Base-by-base conservation (phyloP, 2,113 vertebrate genomes). In the Tor tambroides region DNA sequence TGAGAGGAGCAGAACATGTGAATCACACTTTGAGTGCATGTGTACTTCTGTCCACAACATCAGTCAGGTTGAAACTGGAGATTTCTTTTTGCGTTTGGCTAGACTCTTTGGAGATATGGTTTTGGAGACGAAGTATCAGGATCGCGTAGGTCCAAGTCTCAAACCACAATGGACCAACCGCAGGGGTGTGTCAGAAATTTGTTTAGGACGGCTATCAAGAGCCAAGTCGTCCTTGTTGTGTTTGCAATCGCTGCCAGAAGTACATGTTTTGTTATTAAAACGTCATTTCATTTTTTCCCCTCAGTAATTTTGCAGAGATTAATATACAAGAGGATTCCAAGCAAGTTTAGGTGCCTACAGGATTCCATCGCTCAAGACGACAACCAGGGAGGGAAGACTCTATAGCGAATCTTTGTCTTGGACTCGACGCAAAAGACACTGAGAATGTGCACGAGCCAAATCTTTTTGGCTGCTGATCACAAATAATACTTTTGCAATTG, bases 401-500 rank as follows among this genome's bases (percentile, higher is more conserved):
- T 83, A 79, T 51, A 69, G 51, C 81, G 84, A 89, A 87, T 89
- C 82, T 82, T 84, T 90, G 88, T 91, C 82, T 89, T 92, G 90
- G 91, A 93, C 86, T 83, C 80, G 72, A 87, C 87, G 87, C 86
- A 41, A 65, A 87, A 89, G 91, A 92, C 87, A 83, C 87, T 72
- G 51, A 91, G 86, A 83, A 89, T 81, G 86, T 88, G 19, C 78
- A 78, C 83, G 76, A 80, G 89, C 89, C 87, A 89, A 81, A 56
- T 85, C n/a, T 43, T 90, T 88, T 90, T 89, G 86, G 89, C 91
- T 87, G 87, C 86, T 90, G 72, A 86, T 94, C 93, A 88, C 80
- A 90, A 92, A 93, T 85, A 89, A 91, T 91, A 87, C 74, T 87
- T 89, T 80, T 90, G 91, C 90, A 93, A 90, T 89, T 82, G 80